Evolutionary conservation across 2,113 vertebrate genomes (phyloP), one percentile per base, ranked within the genome.

Genomic region (Philantomba maxwellii): DNA sequence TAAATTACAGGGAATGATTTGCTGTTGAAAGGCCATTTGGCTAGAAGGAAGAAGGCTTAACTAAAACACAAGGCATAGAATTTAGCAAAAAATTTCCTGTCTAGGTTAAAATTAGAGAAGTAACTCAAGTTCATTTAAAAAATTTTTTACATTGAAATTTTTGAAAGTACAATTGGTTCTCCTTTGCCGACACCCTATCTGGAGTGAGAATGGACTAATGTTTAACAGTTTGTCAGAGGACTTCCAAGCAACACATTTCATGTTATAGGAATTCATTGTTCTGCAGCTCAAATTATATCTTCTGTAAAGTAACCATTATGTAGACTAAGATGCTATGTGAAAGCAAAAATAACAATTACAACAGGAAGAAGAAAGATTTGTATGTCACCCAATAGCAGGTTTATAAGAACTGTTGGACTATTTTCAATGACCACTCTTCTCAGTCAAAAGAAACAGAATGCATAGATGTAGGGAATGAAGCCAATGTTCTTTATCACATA

Each of bases 31-130:
- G 77, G 7, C 26, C 84, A 85, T 49, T 26, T 95, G 85, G 66
- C 88, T 51, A 93, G 62, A 80, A 96, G 17, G 70, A 97, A 89
- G 91, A 94, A 85, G n/a, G 28, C 19, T 86, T 83, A 88, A 88
- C 51, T 82, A 47, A 96, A 97, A 87, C 66, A 88, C 78, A n/a
- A 92, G 84, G 47, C 85, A 13, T 19, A 73, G 81, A 94, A 19
- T 49, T 53, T 90, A 78, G 86, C 26, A 33, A 86, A 81, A 91
- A 84, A 73, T 93, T 95, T 96, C 80, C 85, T 96, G 84, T 70
- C 73, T 60, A 30, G n/a, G 15, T 87, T 87, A 95, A 86, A 96
- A 85, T 86, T 78, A 80, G 28, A 66, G 36, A 85, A 93, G 15
- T 47, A 77, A 80, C 47, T 36, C 12, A n/a, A 66, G 45, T n/a